Conservation (phyloP, 2,113 vertebrate genomes). For the Festucalex cinctus region DNA sequence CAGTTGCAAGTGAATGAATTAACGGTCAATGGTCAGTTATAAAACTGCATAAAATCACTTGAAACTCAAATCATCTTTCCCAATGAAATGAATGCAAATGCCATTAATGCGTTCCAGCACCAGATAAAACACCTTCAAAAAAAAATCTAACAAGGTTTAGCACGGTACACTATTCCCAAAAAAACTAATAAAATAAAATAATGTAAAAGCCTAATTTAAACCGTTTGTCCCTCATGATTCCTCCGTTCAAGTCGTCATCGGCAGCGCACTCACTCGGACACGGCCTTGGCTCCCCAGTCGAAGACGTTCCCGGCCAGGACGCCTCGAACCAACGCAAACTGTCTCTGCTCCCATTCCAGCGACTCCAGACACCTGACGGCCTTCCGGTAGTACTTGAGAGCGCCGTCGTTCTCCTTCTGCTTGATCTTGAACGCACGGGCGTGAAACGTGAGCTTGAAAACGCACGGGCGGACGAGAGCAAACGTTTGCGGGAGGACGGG, state of each 20-base stretch:
- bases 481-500: conserved; percentile 10
- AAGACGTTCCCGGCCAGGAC: conserved; percentile 96
- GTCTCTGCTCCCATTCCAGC: conserved; percentile 89
- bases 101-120: too few relatives aligned
- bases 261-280: conserved; percentile 86
- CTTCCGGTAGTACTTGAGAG: conserved; percentile 85
- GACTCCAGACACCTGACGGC: conserved; percentile 83
- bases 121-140: too few relatives aligned
- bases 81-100: too few relatives aligned
- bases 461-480: neutral
- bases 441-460: neutral
- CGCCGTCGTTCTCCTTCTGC: conserved; percentile 89
- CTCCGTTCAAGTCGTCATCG: too few relatives aligned
- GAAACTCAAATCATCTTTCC: too few relatives aligned
- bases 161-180: too few relatives aligned
- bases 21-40: too few relatives aligned
- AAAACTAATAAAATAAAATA: too few relatives aligned
- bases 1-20: too few relatives aligned
- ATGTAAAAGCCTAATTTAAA: too few relatives aligned
- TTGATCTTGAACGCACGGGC: conserved; percentile 80
- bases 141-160: too few relatives aligned
- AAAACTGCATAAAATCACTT: too few relatives aligned
- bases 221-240: neutral
- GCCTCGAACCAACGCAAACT: conserved; percentile 90
- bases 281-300: conserved; percentile 97